A percentile compares a stretch with the other conserved stretches of the same genome.
Evolutionary conservation across 92 coral and sea anemone species (phyloP).

Genomic region (Phymanthus crucifer): DNA sequence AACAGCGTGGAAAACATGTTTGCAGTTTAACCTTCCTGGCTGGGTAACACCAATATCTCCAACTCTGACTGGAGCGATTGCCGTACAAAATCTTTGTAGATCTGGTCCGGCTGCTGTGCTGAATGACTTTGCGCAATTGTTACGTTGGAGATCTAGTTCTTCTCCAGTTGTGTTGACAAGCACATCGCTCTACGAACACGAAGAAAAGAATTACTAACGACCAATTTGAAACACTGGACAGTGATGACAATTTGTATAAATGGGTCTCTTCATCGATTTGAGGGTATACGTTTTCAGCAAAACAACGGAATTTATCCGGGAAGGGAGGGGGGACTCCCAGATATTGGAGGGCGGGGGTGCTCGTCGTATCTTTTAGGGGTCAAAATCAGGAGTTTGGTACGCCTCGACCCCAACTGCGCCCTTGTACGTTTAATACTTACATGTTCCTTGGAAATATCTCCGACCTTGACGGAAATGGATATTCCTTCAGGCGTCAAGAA

Average conservation of each 20-base stretch:
- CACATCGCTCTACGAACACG: slow-evolving; percentile 46
- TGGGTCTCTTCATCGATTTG: no score
- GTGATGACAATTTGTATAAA: no score
- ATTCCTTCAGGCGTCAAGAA: neutral
- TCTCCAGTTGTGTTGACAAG: slow-evolving; percentile 62
- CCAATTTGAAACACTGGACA: neutral
- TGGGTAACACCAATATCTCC: slow-evolving; percentile 61
- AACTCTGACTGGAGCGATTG: slow-evolving; percentile 39
- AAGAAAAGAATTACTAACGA: neutral
- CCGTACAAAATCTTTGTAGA: slow-evolving; percentile 51
- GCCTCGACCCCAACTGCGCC: no score
- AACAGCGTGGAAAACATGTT: slow-evolving; percentile 53
- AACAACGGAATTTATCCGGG: no score
- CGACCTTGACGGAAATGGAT: neutral
- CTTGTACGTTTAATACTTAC: no score
- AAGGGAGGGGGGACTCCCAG: no score
- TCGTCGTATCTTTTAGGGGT: no score
- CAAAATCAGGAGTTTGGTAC: no score
- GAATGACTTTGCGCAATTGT: slow-evolving; percentile 57
- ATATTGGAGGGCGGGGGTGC: no score
- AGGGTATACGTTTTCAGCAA: no score
- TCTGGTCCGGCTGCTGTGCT: slow-evolving; percentile 61
- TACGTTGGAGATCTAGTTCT: slow-evolving; percentile 48
- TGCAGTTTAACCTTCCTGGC: slow-evolving; percentile 52
- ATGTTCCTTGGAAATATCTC: neutral